phyloP scores from a whole-genome alignment of 1,140 invertebrate species.

The Chrysopa pallens region DNA sequence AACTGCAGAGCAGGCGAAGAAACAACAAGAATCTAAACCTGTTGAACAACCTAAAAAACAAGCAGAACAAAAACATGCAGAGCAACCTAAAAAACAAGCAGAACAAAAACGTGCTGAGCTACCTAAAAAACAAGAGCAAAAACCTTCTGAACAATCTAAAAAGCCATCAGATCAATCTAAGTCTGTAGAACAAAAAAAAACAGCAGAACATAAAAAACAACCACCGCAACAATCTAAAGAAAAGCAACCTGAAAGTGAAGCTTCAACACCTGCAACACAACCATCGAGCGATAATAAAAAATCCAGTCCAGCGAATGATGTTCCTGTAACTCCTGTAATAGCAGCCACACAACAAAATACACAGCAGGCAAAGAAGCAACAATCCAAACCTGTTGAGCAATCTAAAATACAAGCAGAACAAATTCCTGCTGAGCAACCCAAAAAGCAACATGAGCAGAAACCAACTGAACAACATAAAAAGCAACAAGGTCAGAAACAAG shows the following conservation, averaged over 20 bases:
- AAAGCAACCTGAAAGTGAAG: no score
- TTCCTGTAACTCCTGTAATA: not conserved
- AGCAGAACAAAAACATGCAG: not conserved
- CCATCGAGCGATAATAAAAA: no score
- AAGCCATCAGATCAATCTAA: not conserved
- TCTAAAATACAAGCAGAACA: no score
- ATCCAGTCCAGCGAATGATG: no score
- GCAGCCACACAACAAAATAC: not conserved
- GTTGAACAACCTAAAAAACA: not conserved
- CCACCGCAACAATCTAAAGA: no score
- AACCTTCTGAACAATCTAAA: not conserved
- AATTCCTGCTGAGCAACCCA: not conserved
- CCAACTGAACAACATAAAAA: not conserved
- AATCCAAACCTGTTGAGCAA: no score
- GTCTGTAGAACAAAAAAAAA: not conserved
- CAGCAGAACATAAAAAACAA: no score
- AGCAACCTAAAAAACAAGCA: not conserved
- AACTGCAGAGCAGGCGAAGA: not conserved
- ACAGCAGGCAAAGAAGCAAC: no score
- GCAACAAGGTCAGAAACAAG: not conserved
- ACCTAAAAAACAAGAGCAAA: conserved; percentile 4
- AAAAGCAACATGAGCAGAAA: not conserved
- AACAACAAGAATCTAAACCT: not conserved
- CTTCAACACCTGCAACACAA: no score
- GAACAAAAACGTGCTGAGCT: conserved; percentile 4